These are phyloP conservation scores for Chaetogeoica ovagalla DNA, from an alignment of 2,888 invertebrate genomes.

Conservation along the genomic window DNA sequence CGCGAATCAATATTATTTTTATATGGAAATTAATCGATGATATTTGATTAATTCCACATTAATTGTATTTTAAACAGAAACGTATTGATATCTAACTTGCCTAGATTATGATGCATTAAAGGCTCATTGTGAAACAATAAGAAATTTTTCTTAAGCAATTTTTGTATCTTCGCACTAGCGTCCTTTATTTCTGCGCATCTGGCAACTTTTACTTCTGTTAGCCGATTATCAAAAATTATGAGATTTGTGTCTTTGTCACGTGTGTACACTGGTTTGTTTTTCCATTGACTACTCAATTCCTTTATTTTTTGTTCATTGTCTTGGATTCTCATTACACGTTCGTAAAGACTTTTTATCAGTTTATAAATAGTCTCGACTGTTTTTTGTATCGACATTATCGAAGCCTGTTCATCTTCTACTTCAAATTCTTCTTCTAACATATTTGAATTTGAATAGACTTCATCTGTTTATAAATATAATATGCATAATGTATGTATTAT, in stretches of 20 bases:
- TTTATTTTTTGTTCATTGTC: constrained; percentile 19
- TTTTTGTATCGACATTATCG: background rate
- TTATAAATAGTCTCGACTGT: constrained; percentile 21
- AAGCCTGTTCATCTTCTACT: background rate
- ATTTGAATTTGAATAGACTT: background rate
- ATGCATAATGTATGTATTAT: background rate
- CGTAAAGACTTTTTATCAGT: constrained; percentile 11
- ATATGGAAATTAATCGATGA: background rate
- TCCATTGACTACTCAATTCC: constrained; percentile 27
- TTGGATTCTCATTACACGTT: constrained; percentile 17
- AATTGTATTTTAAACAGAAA: background rate
- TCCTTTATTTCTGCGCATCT: constrained; percentile 62
- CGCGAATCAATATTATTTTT: background rate
- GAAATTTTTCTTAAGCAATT: constrained; percentile 69
- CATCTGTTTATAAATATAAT: background rate
- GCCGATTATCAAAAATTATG: background rate
- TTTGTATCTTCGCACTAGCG: constrained; percentile 65
- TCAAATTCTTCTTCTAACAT: background rate
- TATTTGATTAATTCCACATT: no score
- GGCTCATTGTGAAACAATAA: constrained; percentile 71
- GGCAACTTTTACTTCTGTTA: constrained; percentile 1
- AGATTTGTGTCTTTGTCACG: constrained; percentile 27
- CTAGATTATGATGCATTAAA: constrained; percentile 52
- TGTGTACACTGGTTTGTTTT: constrained; percentile 22
- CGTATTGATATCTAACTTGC: constrained; percentile 1